These are phyloP conservation scores for Drosophila rhopaloa DNA, from an alignment of 1,140 invertebrate genomes.

Conservation along the genomic window DNA sequence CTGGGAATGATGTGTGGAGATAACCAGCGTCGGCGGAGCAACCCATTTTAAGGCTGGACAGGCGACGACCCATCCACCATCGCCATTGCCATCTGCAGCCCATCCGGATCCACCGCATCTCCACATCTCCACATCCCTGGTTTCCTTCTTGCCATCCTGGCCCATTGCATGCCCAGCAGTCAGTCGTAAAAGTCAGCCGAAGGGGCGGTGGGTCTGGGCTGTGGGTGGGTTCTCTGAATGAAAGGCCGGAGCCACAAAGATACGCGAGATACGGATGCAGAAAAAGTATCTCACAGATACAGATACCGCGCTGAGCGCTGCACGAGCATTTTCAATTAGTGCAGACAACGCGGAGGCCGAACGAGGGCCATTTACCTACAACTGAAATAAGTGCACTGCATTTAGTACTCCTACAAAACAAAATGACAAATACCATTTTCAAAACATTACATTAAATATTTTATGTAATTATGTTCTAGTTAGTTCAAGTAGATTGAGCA, in stretches of 20 bases:
- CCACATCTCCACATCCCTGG: conserved; percentile 5
- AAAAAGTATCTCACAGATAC: conserved; percentile 63
- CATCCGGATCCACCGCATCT: conserved; percentile 3
- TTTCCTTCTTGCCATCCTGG: not conserved
- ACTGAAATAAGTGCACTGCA: not conserved
- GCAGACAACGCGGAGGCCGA: conserved; percentile 30
- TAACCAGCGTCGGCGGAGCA: conserved; percentile 43
- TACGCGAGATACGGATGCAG: conserved; percentile 50
- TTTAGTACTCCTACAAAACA: no score
- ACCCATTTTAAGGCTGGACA: conserved; percentile 55
- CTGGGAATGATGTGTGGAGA: conserved; percentile 48
- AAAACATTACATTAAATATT: no score
- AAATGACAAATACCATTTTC: no score
- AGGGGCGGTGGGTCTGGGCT: not conserved
- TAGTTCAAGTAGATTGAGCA: no score
- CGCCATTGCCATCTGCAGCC: conserved; percentile 16
- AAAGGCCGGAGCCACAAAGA: conserved; percentile 53
- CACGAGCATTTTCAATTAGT: conserved; percentile 67
- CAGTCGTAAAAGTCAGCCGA: conserved; percentile 35
- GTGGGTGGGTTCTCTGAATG: conserved; percentile 29
- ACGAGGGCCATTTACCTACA: conserved; percentile 12
- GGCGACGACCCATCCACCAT: conserved; percentile 44
- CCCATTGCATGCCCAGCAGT: conserved; percentile 42
- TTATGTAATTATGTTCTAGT: no score
- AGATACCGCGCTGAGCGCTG: conserved; percentile 45